A percentile compares a stretch with the other conserved stretches of the same genome.
phyloP scores from a whole-genome alignment of 2,797 vertebrate genomes.

The Channallabes apus region DNA sequence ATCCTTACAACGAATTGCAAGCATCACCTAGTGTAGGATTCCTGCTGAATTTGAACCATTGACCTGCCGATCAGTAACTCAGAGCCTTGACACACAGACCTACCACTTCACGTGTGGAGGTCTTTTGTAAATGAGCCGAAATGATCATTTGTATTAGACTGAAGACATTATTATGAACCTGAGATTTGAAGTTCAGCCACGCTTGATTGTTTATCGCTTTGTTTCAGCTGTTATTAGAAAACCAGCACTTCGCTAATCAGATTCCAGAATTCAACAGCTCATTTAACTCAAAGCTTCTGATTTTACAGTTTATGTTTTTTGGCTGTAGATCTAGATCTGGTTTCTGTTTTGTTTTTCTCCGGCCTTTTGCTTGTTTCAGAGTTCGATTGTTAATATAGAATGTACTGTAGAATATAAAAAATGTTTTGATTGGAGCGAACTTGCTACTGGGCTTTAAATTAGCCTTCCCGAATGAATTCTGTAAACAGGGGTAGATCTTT shows the following conservation, averaged over 20 bases:
- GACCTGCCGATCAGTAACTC: no score
- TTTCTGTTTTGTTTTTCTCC: background rate
- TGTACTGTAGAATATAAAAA: slow-evolving; percentile 6
- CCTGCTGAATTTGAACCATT: no score
- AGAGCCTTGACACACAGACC: no score
- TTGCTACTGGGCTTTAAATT: slow-evolving; percentile 31
- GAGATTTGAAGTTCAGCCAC: slow-evolving; percentile 2
- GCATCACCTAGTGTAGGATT: no score
- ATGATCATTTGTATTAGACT: background rate
- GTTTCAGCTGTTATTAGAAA: background rate
- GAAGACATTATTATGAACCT: background rate
- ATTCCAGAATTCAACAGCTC: background rate
- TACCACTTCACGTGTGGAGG: no score
- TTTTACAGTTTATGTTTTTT: background rate
- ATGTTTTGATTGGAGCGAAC: slow-evolving; percentile 38
- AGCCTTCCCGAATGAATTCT: slow-evolving; percentile 29
- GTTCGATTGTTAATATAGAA: slow-evolving; percentile 7
- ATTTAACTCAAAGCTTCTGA: background rate
- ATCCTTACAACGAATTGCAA: no score
- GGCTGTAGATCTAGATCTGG: background rate
- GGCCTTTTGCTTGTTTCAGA: background rate
- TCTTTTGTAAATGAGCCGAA: background rate
- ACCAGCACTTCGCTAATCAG: background rate
- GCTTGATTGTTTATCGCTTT: background rate
- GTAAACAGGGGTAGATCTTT: slow-evolving; percentile 21